phyloP scores from a whole-genome alignment of 2,888 invertebrate genomes.

The Xiphydria camelus region DNA sequence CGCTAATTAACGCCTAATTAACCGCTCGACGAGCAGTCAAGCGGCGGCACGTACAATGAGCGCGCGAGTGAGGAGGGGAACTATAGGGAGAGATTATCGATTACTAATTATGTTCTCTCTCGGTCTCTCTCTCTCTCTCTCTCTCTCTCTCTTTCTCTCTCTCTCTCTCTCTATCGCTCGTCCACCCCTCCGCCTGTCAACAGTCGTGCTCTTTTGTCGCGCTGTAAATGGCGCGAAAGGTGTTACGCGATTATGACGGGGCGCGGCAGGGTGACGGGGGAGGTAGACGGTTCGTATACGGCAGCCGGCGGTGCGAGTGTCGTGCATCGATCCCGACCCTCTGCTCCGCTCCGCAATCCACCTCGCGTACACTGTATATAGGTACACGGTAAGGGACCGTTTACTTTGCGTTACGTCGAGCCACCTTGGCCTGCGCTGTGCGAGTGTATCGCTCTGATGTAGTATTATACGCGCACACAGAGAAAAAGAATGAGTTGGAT shows the following conservation, averaged over 20 bases:
- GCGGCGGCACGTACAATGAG: too few species aligned
- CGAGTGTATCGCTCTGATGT: too few species aligned
- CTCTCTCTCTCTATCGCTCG: background rate
- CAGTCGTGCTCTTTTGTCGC: too few species aligned
- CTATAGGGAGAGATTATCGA: too few species aligned
- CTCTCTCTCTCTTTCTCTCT: background rate
- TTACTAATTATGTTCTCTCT: background rate
- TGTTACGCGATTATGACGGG: background rate
- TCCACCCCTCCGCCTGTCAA: background rate
- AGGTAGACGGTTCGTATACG: background rate
- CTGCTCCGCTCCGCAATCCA: background rate
- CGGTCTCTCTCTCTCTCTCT: background rate
- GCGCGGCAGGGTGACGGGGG: background rate
- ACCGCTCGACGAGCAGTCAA: too few species aligned
- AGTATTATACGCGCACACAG: too few species aligned
- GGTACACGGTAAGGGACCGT: background rate
- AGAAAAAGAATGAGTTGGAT: too few species aligned
- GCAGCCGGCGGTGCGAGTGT: background rate
- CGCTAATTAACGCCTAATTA: too few species aligned
- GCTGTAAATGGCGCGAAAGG: too few species aligned
- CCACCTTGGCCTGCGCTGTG: background rate
- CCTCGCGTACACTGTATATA: background rate
- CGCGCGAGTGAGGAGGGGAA: too few species aligned
- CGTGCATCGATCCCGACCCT: slow-evolving; percentile 1
- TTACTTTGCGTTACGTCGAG: background rate